Conservation (phyloP, 2,888 invertebrate species). For the Cheilosia impressa region DNA sequence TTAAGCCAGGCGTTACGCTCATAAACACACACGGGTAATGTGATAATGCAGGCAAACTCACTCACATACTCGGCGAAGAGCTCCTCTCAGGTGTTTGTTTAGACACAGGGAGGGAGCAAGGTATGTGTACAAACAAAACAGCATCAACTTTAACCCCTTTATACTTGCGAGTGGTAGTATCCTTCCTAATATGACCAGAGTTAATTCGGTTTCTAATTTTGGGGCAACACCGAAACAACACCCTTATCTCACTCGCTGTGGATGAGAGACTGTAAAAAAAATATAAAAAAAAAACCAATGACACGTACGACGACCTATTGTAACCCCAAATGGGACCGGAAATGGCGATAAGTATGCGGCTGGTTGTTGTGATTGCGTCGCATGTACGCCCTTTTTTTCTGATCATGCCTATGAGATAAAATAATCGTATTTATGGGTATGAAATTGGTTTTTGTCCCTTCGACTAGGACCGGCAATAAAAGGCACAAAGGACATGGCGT, state of each 20-base stretch:
- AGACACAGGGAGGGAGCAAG: neutral
- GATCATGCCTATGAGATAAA: slow-evolving; percentile 22
- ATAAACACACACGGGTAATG: slow-evolving; percentile 45
- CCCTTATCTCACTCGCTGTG: slow-evolving; percentile 37
- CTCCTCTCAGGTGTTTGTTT: slow-evolving; percentile 6
- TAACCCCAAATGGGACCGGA: slow-evolving; percentile 39
- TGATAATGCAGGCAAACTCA: slow-evolving; percentile 51
- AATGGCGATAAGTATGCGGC: slow-evolving; percentile 18
- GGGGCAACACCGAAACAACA: slow-evolving; percentile 47
- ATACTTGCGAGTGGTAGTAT: slow-evolving; percentile 2
- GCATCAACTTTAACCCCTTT: slow-evolving; percentile 8
- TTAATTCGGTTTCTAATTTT: slow-evolving; percentile 67
- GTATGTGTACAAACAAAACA: neutral
- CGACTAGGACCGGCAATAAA: slow-evolving; percentile 14
- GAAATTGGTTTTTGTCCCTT: slow-evolving; percentile 7
- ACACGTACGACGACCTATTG: slow-evolving; percentile 45
- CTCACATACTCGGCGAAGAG: neutral
- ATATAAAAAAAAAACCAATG: slow-evolving; percentile 6
- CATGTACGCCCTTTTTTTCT: neutral
- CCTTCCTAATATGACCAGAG: slow-evolving; percentile 55
- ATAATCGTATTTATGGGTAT: neutral
- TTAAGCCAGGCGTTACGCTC: slow-evolving; percentile 55
- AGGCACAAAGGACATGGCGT: neutral
- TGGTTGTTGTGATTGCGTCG: slow-evolving; percentile 22
- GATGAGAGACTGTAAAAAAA: neutral